Evolutionary conservation across 1,140 invertebrate genomes (phyloP).

Genomic region (Zaprionus kolodkinae): DNA sequence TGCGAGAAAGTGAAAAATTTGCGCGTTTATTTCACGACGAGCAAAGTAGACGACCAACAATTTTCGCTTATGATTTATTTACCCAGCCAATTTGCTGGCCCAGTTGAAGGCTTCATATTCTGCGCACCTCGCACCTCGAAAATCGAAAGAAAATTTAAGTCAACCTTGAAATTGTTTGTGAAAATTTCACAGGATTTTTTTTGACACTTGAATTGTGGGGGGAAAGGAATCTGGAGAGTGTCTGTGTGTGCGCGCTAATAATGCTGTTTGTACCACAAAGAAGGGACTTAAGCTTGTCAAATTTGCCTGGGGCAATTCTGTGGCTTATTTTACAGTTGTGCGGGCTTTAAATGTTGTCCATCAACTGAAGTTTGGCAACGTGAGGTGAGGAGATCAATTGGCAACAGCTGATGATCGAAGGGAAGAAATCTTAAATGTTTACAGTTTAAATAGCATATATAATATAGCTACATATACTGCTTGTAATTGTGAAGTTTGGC

Average conservation of each 20-base stretch:
- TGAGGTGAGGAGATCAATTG: background rate
- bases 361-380: conserved; percentile 16
- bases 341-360: background rate
- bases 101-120: conserved; percentile 48
- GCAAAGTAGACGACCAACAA: conserved; percentile 15
- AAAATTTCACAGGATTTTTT: conserved; percentile 64
- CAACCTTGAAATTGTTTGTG: conserved; percentile 79
- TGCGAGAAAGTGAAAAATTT: conserved; percentile 29
- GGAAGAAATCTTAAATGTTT: too few species aligned
- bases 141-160: conserved; percentile 22
- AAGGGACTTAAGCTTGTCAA: conserved; percentile 28
- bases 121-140: background rate
- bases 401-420: background rate
- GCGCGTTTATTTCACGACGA: conserved; percentile 52
- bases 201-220: conserved; percentile 66
- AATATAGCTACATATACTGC: too few species aligned
- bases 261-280: conserved; percentile 20
- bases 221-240: conserved; percentile 17
- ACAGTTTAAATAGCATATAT: too few species aligned
- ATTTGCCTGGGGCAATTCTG: background rate
- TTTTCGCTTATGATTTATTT: conserved; percentile 63
- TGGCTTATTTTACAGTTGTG: conserved; percentile 19
- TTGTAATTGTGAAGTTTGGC: too few species aligned
- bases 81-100: conserved; percentile 32
- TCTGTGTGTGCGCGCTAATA: conserved; percentile 59